A percentile compares a stretch with the other conserved stretches of the same genome.
Conservation (phyloP, 92 coral and sea anemone genomes). For the Actinernus sp. region DNA sequence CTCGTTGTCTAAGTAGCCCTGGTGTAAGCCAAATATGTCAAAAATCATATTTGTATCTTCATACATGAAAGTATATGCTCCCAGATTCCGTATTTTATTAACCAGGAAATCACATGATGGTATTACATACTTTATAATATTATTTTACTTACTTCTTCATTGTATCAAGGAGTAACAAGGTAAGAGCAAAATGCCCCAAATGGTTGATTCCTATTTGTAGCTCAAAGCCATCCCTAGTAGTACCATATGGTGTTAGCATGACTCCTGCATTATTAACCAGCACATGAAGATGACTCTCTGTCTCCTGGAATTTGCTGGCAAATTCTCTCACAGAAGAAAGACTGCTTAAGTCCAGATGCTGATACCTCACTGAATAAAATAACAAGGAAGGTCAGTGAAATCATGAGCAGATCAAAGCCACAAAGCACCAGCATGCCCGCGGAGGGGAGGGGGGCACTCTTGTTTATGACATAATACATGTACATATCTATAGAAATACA, state of each 20-base stretch:
- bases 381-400: no score
- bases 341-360: conserved; percentile 85
- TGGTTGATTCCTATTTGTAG: conserved; percentile 90
- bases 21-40: no score
- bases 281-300: conserved; percentile 75
- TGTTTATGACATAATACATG: no score
- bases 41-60: no score
- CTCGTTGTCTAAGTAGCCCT: no score
- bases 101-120: background rate
- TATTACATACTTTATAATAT: background rate
- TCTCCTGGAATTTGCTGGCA: conserved; percentile 68
- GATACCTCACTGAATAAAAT: conserved; percentile 71
- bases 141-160: conserved; percentile 77
- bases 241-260: conserved; percentile 87
- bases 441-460: no score
- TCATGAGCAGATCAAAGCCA: no score
- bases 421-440: no score
- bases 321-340: conserved; percentile 78
- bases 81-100: background rate
- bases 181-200: conserved; percentile 92
- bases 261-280: conserved; percentile 97
- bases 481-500: no score
- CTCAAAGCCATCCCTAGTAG: conserved; percentile 94
- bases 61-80: no score
- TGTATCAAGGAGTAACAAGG: conserved; percentile 79